phyloP scores from a whole-genome alignment of 2,797 vertebrate genomes.

The Eulemur albifrons region DNA sequence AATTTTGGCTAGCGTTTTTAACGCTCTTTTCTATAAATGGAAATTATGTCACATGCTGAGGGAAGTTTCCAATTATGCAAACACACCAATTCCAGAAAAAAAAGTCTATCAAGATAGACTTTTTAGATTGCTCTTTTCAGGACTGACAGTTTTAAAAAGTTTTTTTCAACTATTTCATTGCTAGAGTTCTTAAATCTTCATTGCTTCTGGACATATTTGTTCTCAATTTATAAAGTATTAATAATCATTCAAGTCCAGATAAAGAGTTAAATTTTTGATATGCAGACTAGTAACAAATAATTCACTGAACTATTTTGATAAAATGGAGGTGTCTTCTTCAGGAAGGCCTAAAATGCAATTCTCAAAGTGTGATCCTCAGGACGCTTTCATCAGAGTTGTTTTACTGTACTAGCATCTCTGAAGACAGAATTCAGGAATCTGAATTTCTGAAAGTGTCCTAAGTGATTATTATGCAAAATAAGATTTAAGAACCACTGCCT shows the following conservation, averaged over 20 bases:
- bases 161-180: not conserved
- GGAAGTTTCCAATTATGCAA: conserved; percentile 28
- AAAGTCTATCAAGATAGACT: not conserved
- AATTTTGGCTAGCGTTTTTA: conserved; percentile 8
- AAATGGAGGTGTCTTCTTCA: not conserved
- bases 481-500: not conserved
- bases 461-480: not conserved
- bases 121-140: not conserved
- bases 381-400: not conserved
- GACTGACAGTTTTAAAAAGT: not conserved
- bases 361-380: not conserved
- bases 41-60: conserved; percentile 5
- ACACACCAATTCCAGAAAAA: not conserved
- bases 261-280: not conserved
- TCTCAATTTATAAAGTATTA: not conserved
- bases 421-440: not conserved
- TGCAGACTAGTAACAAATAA: not conserved
- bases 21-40: not conserved
- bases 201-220: not conserved
- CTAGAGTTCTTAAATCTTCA: not conserved
- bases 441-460: not conserved
- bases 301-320: not conserved
- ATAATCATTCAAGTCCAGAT: not conserved
- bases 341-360: not conserved
- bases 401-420: not conserved